A percentile compares a stretch with the other conserved stretches of the same genome.
phyloP scores from a whole-genome alignment of 2,113 vertebrate genomes.

The Cynocephalus volans region DNA sequence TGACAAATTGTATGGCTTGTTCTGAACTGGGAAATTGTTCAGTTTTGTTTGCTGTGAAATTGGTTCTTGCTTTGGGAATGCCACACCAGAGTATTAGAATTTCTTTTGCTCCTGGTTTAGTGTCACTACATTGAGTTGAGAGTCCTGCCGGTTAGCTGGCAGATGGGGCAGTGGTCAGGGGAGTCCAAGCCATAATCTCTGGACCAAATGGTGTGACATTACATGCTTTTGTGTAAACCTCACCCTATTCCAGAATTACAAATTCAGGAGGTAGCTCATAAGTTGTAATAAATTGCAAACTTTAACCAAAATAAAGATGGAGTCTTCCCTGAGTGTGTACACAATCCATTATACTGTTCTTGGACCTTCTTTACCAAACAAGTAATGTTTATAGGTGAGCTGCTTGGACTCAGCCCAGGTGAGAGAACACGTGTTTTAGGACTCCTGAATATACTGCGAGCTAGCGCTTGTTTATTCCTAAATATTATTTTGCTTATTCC shows the following conservation, averaged over 20 bases:
- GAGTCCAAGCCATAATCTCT: background rate
- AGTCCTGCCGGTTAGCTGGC: background rate
- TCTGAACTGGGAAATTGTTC: constrained; percentile 11
- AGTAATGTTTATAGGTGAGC: constrained; percentile 46
- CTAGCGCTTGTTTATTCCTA: constrained; percentile 45
- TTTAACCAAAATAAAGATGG: constrained; percentile 41
- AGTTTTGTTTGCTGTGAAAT: background rate
- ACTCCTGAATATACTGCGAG: background rate
- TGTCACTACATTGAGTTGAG: background rate
- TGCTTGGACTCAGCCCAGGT: background rate
- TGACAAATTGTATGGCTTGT: background rate
- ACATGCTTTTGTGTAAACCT: background rate
- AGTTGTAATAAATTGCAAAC: constrained; percentile 22
- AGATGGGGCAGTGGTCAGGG: background rate
- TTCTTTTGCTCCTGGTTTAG: background rate
- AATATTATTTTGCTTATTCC: constrained; percentile 22
- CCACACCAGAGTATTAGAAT: background rate
- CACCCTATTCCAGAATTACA: background rate
- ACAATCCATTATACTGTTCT: background rate
- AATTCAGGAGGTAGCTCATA: background rate
- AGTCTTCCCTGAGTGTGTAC: background rate
- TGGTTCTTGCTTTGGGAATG: background rate
- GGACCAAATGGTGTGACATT: background rate
- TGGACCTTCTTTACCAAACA: background rate
- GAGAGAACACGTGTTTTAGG: background rate